phyloP scores from a whole-genome alignment of 2,797 vertebrate species.

The Cygnus olor region DNA sequence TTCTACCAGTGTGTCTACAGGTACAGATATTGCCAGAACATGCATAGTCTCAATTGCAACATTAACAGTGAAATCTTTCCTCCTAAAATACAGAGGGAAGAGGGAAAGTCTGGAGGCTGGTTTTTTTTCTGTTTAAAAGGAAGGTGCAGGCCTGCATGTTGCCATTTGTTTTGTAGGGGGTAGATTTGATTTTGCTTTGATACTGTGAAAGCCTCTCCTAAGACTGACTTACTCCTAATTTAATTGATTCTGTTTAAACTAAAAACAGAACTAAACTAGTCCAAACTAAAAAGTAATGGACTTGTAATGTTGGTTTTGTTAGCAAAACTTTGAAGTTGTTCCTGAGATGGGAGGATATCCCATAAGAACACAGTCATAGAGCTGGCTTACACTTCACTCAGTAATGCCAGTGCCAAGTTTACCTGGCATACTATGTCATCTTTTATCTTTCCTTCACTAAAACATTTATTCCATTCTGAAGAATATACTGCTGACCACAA shows the following conservation, averaged over 20 bases:
- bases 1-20: neutral
- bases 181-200: neutral
- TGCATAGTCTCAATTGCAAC: neutral
- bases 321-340: neutral
- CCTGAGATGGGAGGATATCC: neutral
- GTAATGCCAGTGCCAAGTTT: neutral
- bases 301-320: too few relatives aligned
- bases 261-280: too few relatives aligned
- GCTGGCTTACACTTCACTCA: neutral
- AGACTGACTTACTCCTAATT: neutral
- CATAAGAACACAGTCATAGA: neutral
- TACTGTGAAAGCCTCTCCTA: neutral
- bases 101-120: neutral
- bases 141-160: neutral
- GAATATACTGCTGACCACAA: neutral
- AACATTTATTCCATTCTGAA: neutral
- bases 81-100: neutral
- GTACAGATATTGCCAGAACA: neutral
- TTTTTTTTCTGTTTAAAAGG: neutral
- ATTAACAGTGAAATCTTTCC: neutral
- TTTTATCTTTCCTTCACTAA: neutral
- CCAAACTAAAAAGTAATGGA: too few relatives aligned
- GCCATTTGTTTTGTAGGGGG: neutral
- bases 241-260: neutral
- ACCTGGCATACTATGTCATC: fast-evolving